phyloP scores from a whole-genome alignment of 2,113 vertebrate species.

The Sceloporus tristichus region DNA sequence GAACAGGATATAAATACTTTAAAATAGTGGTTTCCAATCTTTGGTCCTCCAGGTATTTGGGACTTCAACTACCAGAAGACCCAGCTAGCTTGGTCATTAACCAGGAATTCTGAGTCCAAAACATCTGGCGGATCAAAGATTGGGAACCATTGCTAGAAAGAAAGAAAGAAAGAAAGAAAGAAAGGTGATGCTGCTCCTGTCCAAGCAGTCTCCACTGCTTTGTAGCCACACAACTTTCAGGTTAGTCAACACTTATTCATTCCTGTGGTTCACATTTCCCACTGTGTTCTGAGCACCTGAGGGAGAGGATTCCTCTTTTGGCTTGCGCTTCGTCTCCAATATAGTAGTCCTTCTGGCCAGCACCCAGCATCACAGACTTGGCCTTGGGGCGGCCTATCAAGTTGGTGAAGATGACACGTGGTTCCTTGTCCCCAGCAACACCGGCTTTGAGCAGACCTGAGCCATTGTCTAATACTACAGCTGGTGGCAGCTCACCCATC shows the following conservation, averaged over 20 bases:
- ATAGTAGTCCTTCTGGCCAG: conserved; percentile 26
- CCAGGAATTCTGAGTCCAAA: background rate
- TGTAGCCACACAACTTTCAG: background rate
- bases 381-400: conserved; percentile 63
- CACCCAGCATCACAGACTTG: background rate
- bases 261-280: background rate
- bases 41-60: background rate
- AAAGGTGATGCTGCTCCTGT: background rate
- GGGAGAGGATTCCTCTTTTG: conserved; percentile 55
- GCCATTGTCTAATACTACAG: conserved; percentile 70
- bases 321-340: conserved; percentile 59
- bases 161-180: too few species aligned
- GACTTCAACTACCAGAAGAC: background rate
- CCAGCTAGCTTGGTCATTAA: background rate
- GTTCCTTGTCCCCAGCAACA: conserved; percentile 69
- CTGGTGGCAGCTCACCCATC: conserved; percentile 38
- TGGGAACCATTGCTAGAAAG: too few species aligned
- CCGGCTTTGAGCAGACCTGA: conserved; percentile 73
- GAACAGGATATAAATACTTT: background rate
- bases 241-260: background rate
- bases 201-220: background rate
- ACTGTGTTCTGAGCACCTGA: conserved; percentile 46
- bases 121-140: too few species aligned
- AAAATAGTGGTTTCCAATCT: background rate
- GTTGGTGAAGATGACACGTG: conserved; percentile 63